Percentiles rank a stretch among this genome's conserved stretches.
Conservation (phyloP, 2,888 invertebrate genomes). For the Hydropsyche betteni region DNA sequence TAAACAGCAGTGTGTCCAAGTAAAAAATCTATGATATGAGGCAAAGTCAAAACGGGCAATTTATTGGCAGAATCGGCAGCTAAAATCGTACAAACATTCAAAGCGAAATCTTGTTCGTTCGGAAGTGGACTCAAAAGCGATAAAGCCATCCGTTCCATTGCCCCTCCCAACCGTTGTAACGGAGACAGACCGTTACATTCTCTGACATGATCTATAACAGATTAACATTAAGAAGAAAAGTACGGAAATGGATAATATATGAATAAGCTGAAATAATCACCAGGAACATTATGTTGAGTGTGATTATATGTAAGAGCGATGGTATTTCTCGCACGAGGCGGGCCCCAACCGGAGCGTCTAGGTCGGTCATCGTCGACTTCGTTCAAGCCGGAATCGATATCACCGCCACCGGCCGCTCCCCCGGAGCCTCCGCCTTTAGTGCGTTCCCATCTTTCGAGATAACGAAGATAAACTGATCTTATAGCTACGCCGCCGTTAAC, state of each 20-base stretch:
- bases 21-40: slow-evolving; percentile 86
- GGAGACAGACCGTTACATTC: slow-evolving; percentile 47
- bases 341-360: slow-evolving; percentile 75
- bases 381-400: slow-evolving; percentile 80
- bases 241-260: background rate
- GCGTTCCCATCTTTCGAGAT: slow-evolving; percentile 87
- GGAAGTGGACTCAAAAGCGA: slow-evolving; percentile 95
- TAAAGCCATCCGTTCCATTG: slow-evolving; percentile 84
- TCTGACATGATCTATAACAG: slow-evolving; percentile 45
- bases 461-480: slow-evolving; percentile 85
- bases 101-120: slow-evolving; percentile 98
- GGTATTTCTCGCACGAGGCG: slow-evolving; percentile 70
- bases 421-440: slow-evolving; percentile 87
- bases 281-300: slow-evolving; percentile 77
- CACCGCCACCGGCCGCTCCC: slow-evolving; percentile 87
- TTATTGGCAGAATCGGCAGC: slow-evolving; percentile 94
- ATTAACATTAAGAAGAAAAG: background rate
- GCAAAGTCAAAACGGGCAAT: slow-evolving; percentile 84
- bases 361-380: slow-evolving; percentile 81
- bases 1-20: slow-evolving; percentile 95
- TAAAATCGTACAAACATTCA: slow-evolving; percentile 95
- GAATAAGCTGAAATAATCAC: slow-evolving; percentile 57
- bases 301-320: slow-evolving; percentile 82
- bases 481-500: slow-evolving; percentile 88
- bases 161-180: slow-evolving; percentile 56